Base-by-base conservation (phyloP, 1,140 invertebrate genomes). In the Drosophila nannoptera region DNA sequence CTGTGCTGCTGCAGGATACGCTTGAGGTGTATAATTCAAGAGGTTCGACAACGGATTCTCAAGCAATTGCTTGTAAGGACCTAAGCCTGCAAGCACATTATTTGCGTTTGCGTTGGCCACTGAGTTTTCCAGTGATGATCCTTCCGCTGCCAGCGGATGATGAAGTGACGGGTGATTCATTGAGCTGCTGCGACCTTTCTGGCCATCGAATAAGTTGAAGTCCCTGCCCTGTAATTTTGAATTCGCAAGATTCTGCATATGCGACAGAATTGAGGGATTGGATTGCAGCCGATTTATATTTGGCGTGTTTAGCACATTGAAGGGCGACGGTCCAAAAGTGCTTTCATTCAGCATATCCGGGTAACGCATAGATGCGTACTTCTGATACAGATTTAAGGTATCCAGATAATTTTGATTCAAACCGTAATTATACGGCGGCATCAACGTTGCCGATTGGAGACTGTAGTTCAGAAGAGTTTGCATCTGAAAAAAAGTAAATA, bases 391-490 rank as follows among this genome's bases (percentile, higher is more conserved):
- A 36, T 61, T 69, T 22, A 76, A 65, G 4, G 66, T 64, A 31
- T 82, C 76, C 35, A 82, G 48, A 65, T 78, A 82, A 42, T 50
- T 73, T 53, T 66, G 76, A 69, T 58, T 71, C 31, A 67, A 53
- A 5, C 53, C 63, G 12, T 74, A 77, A 49, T 56, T 69, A 14
- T 74, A 74, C 7, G 52, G 66, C 43, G 61, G 74, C 11, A 77
- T 65, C 3, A 77, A 8, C 4, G 71, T 55, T 0, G 71, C 62
- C 4, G 71, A 69, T 55, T 77, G 74, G 1, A 73, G 66, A 9
- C 74, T 74, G 14, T 78, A 78, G 49, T 69, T 80, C 22, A 83
- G 42, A 1, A 83, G 63, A 5, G 71, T 66, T 54, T 76, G 72
- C 77, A 80, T 80, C 77, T 80, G 56, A 12, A 72, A 70, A 38